Percentiles rank a stretch among this genome's conserved stretches.
phyloP scores from a whole-genome alignment of 2,113 vertebrate species.

The Macheiramphus alcinus region DNA sequence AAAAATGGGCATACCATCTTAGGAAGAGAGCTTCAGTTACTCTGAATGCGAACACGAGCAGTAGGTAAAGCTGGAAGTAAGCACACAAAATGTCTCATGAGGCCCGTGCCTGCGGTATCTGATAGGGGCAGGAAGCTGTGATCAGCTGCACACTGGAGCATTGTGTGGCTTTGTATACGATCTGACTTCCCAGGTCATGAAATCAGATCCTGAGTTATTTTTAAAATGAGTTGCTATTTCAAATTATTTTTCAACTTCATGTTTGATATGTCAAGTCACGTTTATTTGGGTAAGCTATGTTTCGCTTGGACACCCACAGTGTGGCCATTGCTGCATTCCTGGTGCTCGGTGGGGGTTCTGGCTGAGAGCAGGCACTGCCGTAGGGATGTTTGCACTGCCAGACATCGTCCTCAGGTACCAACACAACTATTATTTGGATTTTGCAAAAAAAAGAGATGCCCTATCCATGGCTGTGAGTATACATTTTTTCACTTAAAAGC shows the following conservation, averaged over 20 bases:
- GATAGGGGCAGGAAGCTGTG: slow-evolving; percentile 30
- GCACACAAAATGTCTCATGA: not conserved
- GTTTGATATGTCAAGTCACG: slow-evolving; percentile 21
- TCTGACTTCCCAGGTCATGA: slow-evolving; percentile 40
- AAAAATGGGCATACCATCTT: not conserved
- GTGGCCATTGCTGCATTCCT: not conserved
- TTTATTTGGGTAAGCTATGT: not conserved
- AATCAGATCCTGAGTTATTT: slow-evolving; percentile 61
- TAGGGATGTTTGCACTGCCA: not conserved
- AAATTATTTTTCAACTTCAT: not conserved
- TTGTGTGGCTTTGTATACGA: slow-evolving; percentile 32
- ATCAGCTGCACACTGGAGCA: slow-evolving; percentile 57
- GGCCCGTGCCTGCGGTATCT: not conserved
- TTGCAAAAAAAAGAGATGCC: not conserved
- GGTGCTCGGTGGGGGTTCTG: not conserved
- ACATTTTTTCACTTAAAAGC: not conserved
- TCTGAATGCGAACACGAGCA: not conserved
- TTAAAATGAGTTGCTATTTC: slow-evolving; percentile 46
- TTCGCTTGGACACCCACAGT: not conserved
- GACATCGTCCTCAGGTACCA: not conserved
- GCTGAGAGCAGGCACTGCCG: not conserved
- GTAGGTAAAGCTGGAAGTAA: not conserved
- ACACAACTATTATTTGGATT: not conserved
- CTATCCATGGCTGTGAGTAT: not conserved
- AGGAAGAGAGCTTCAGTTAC: not conserved